These are phyloP conservation scores for Heliornis fulica DNA, from an alignment of 2,113 vertebrate genomes.

Conservation along the genomic window DNA sequence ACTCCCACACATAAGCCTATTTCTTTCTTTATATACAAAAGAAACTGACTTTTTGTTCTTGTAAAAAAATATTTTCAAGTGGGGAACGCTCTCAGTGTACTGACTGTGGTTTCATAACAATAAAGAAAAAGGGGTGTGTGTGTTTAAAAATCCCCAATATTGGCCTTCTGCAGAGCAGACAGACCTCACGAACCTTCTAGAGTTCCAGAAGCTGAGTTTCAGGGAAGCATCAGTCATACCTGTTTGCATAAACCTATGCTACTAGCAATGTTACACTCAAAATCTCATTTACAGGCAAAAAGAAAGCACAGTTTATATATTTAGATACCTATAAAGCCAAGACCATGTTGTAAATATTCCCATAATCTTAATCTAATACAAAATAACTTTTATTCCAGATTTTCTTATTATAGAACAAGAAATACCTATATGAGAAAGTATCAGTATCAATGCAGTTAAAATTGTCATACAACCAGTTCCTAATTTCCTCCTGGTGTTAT, in stretches of 20 bases:
- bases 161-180: background rate
- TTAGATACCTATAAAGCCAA: background rate
- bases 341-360: background rate
- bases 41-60: conserved; percentile 56
- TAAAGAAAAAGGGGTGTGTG: background rate
- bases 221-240: background rate
- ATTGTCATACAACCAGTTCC: background rate
- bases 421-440: background rate
- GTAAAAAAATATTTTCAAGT: conserved; percentile 47
- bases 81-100: background rate
- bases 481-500: background rate
- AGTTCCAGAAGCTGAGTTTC: background rate
- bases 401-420: background rate
- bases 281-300: background rate
- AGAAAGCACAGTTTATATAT: background rate
- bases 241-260: background rate
- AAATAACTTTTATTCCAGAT: background rate
- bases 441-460: background rate
- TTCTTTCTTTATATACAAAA: conserved; percentile 66
- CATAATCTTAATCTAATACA: background rate
- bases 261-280: background rate
- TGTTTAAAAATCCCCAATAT: background rate
- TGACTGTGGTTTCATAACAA: background rate
- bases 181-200: background rate
- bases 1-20: conserved; percentile 27